Evolutionary conservation across 2,797 vertebrate species (phyloP).

Genomic region (Adrianichthys oophorus): DNA sequence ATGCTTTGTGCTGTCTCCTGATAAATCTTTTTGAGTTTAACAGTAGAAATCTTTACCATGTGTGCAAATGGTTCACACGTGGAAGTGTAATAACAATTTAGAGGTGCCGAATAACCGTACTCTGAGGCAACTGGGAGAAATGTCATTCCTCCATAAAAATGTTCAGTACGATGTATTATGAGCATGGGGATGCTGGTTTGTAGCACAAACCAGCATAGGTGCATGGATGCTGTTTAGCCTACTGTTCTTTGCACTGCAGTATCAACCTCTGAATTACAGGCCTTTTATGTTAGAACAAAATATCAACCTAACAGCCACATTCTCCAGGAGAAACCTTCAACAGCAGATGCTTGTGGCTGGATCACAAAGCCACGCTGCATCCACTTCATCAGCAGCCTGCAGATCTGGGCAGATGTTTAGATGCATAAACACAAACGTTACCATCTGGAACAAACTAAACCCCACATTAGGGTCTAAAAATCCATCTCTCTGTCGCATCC

Average conservation of each 20-base stretch:
- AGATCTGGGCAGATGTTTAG: slow-evolving; percentile 10
- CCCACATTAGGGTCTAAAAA: background rate
- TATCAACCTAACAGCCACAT: slow-evolving; percentile 19
- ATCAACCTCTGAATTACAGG: background rate
- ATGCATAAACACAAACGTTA: slow-evolving; percentile 7
- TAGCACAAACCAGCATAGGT: no score
- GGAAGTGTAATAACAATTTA: no score
- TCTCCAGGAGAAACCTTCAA: slow-evolving; percentile 11
- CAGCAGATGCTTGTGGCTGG: slow-evolving; percentile 20
- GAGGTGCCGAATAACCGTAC: no score
- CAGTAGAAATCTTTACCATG: no score
- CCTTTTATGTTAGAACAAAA: slow-evolving; percentile 4
- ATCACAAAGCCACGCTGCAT: slow-evolving; percentile 5
- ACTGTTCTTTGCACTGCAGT: background rate
- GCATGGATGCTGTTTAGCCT: background rate
- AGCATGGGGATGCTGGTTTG: background rate
- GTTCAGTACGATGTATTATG: no score
- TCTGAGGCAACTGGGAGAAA: no score
- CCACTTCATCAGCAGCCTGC: slow-evolving; percentile 19
- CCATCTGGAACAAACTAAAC: background rate
- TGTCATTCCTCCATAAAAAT: no score
- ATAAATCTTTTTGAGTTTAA: no score
- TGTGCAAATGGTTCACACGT: background rate
- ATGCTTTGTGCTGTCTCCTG: no score
- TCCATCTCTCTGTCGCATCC: background rate